These are phyloP conservation scores for Halcyon leucocephala DNA, from an alignment of 2,797 vertebrate genomes.

Conservation along the genomic window DNA sequence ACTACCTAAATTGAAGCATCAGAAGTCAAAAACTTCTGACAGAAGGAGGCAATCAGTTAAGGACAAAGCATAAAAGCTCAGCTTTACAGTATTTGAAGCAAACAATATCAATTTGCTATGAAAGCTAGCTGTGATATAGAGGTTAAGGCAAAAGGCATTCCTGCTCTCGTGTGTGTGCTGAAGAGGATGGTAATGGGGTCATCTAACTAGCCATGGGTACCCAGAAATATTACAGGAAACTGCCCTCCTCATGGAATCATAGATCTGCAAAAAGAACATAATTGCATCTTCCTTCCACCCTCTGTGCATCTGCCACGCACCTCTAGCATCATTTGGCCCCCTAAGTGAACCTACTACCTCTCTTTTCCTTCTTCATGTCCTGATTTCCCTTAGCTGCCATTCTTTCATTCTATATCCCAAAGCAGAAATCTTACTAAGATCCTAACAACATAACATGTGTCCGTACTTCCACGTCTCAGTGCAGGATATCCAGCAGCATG, in stretches of 20 bases:
- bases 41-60: neutral
- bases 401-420: neutral
- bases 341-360: neutral
- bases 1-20: neutral
- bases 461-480: neutral
- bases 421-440: neutral
- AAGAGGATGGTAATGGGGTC: neutral
- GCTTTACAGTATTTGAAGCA: neutral
- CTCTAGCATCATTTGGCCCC: neutral
- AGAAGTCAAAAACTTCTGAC: neutral
- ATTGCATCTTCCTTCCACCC: neutral
- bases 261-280: neutral
- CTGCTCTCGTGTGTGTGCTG: neutral
- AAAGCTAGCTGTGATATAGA: neutral
- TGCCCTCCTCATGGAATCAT: neutral
- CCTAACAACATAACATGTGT: accelerated
- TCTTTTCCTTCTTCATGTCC: neutral
- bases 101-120: neutral
- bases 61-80: neutral
- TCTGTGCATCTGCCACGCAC: neutral
- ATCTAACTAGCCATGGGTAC: neutral
- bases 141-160: neutral
- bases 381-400: neutral
- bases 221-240: neutral
- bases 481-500: neutral